Evolutionary conservation across 2,113 vertebrate genomes (phyloP), one percentile per base, ranked within the genome.

Genomic region (Brachyhypopomus gauderio): DNA sequence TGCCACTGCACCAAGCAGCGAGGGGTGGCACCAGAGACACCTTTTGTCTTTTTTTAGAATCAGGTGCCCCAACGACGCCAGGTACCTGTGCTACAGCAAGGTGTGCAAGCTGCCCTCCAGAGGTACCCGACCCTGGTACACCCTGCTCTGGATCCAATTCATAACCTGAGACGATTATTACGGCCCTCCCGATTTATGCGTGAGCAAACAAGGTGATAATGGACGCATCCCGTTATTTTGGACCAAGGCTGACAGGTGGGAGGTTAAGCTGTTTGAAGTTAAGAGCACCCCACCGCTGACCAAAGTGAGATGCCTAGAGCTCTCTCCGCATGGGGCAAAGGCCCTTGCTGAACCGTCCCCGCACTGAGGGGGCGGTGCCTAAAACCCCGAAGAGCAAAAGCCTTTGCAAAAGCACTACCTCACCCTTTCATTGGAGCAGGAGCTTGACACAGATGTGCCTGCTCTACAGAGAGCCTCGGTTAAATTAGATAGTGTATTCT

Each of bases 21-120:
- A 85, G 79, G 81, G 64, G 52, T 84, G 78, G 79, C 76, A 71
- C 80, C 87, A 84, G 87, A 71, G 85, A 86, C 87, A 87, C 87
- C 88, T 80, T 86, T 88, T 89, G 8, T 5, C 45, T 85, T 87
- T 89, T 76, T 79, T 88, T n/a, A n/a, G n/a, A 86, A 89, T 91
- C 88, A 78, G 60, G 79, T 48, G 55, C 38, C 23, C 75, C 86
- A 85, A 85, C 85, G 79, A 87, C 80, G 76, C 84, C 73, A 88
- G 78, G 73, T 77, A 64, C 23, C 75, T 81, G 82, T 88, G 83
- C 83, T 66, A 77, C 62, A 77, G n/a, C n/a, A 38, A 72, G 19
- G 78, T 75, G 83, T 77, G 73, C 78, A 30, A 58, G 76, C 70
- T 55, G 75, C 75, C 82, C 38, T 12, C 19, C 67, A 72, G 77